Evolutionary conservation across 2,888 invertebrate species (phyloP), one percentile per base, ranked within the genome.

Genomic region (Cephus pulcher): DNA sequence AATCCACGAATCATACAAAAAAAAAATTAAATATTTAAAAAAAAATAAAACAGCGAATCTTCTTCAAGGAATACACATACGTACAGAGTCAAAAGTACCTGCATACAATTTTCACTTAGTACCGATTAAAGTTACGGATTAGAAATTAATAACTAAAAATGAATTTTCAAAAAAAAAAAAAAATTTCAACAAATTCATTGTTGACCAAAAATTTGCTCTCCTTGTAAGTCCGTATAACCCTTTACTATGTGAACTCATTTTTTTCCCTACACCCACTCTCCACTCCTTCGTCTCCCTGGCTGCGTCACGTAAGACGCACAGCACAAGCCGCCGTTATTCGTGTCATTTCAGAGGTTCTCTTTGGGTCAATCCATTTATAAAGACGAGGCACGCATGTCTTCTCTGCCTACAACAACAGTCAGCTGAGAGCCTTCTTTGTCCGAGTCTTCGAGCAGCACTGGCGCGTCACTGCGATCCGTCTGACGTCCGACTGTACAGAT

Each of bases 281-380:
- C 4, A 37, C 37, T 15, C 71, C 2, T 30, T 0, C 30, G 3
- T 71, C 23, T 1, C 56, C 2, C 23, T 56, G 56, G 2, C 56
- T 56, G 23, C 75, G 83, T 89, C 89, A 87, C 82, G 69, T 89
- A 88, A 89, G 83, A 81, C 78, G 81, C 78, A 83, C 83, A 86
- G 83, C 83, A 79, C 85, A 82, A 84, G 83, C 78, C 69, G 76
- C 76, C 82, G 86, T 89, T 87, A 90, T 91, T 91, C 88, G 87
- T 89, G 89, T 88, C 89, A 89, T 90, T 90, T 90, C 87, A 90
- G 88, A 89, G 90, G 89, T 90, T 90, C 90, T 91, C 90, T 88
- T 88, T 86, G 84, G 91, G 90, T 91, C 90, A 90, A 91, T 91
- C 90, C 90, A 86, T 89, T 91, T 91, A 87, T 87, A 86, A 86